Evolutionary conservation across 2,797 vertebrate genomes (phyloP), one percentile per base, ranked within the genome.

Genomic region (Streptopelia turtur): DNA sequence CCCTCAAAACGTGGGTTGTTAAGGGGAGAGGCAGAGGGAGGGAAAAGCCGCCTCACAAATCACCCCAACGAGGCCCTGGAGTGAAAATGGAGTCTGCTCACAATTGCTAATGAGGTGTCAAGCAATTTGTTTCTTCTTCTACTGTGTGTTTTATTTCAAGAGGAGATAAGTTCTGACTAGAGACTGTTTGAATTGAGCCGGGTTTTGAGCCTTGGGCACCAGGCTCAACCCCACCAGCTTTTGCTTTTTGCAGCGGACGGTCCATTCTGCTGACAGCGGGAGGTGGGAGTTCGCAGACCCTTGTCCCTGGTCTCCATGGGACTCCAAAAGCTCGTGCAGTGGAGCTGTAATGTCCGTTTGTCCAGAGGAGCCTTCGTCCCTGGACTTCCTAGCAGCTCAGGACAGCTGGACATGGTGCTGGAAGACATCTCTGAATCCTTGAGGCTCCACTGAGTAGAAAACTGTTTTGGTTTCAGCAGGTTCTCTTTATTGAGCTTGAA

Each of bases 141-240:
- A 83, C 93, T 77, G 91, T 97, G 95, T 91, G 85, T 98, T 98
- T 97, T 97, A 96, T 98, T 91, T 94, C 78, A 87, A 88, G 93
- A 92, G 95, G 96, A 98, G 98, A 97, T 97, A 98, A 96, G 94
- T 97, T 98, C 96, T 96, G 97, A 98, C 97, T 96, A 80, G 47
- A 63, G 80, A 61, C 78, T 78, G 95, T 96, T 72, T 98, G 97
- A 98, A 97, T 97, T 97, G 96, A 96, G 82, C 28, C 59, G 82
- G 39, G 80, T 83, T 90, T 61, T 24, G 70, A 85, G 65, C 69
- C 50, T 2, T 21, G 74, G 64, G 49, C 47, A 69, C 60, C 57
- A 61, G 33, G 56, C 37, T 76, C 80, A 47, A 83, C 64, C 56
- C 35, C 9, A 63, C 21, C 74, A 47, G 20, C 60, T 63, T 43